Conservation (phyloP, 2,113 vertebrate species). For the Eurypyga helias region DNA sequence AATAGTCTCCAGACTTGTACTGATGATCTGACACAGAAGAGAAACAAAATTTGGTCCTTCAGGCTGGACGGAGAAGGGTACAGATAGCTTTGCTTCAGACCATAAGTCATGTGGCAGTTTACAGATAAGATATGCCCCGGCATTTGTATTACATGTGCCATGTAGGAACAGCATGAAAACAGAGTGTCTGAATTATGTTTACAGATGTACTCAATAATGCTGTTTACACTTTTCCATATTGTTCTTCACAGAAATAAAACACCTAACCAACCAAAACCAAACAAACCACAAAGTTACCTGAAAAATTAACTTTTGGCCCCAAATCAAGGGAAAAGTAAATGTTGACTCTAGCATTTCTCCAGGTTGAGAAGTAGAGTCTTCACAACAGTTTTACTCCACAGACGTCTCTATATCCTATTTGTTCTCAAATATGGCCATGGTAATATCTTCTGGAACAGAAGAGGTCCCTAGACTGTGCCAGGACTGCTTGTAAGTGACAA, state of each 20-base stretch:
- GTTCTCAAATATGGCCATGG: neutral
- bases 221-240: neutral
- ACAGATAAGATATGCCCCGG: neutral
- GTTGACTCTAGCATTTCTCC: neutral
- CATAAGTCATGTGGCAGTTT: neutral
- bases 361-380: neutral
- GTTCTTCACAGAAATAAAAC: neutral
- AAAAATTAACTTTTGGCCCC: too few relatives aligned
- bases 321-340: neutral
- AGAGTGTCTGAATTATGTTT: neutral
- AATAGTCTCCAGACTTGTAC: neutral
- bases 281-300: too few relatives aligned
- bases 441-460: neutral
- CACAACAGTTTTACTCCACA: neutral
- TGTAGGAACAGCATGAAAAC: neutral
- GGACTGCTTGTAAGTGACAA: neutral
- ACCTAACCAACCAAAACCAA: neutral
- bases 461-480: neutral
- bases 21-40: neutral
- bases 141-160: neutral
- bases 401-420: accelerated
- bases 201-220: neutral
- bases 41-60: neutral
- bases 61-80: neutral
- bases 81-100: neutral